A percentile compares a stretch with the other conserved stretches of the same genome.
Evolutionary conservation across 1,140 invertebrate species (phyloP).

Genomic region (Scaptomyza graminum): DNA sequence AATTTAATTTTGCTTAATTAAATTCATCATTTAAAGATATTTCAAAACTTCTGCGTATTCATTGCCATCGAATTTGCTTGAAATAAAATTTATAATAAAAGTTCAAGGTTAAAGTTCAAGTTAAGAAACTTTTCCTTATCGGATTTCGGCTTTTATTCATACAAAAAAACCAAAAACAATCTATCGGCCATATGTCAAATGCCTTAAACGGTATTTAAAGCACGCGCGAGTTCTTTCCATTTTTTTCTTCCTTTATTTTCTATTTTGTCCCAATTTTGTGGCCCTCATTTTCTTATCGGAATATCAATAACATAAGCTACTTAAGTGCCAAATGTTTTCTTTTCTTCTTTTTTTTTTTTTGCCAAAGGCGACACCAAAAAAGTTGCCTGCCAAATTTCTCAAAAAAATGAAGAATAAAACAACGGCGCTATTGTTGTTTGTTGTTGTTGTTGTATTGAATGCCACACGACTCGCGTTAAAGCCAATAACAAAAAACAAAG

Average conservation of each 20-base stretch:
- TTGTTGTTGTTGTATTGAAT: constrained; percentile 51
- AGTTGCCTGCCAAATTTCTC: neutral
- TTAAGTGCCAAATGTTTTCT: constrained; percentile 48
- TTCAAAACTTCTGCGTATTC: too few species aligned
- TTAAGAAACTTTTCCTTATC: neutral
- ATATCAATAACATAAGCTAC: constrained; percentile 63
- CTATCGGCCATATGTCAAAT: neutral
- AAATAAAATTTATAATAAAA: neutral
- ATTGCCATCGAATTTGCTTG: too few species aligned
- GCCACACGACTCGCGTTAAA: constrained; percentile 56
- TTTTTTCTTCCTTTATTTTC: neutral
- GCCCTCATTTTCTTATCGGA: constrained; percentile 37
- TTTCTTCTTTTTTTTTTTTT: neutral
- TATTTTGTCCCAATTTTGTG: neutral
- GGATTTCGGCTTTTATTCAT: neutral
- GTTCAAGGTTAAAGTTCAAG: constrained; percentile 1
- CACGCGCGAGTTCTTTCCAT: neutral
- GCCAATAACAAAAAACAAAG: constrained; percentile 39
- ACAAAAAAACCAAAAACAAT: neutral
- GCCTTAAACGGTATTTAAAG: constrained; percentile 1
- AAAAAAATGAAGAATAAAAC: neutral
- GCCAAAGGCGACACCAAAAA: constrained; percentile 31
- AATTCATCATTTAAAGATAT: too few species aligned
- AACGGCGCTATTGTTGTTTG: neutral
- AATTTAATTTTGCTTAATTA: too few species aligned